These are phyloP conservation scores for Cettia cetti DNA, from an alignment of 2,113 vertebrate species.

Conservation along the genomic window DNA sequence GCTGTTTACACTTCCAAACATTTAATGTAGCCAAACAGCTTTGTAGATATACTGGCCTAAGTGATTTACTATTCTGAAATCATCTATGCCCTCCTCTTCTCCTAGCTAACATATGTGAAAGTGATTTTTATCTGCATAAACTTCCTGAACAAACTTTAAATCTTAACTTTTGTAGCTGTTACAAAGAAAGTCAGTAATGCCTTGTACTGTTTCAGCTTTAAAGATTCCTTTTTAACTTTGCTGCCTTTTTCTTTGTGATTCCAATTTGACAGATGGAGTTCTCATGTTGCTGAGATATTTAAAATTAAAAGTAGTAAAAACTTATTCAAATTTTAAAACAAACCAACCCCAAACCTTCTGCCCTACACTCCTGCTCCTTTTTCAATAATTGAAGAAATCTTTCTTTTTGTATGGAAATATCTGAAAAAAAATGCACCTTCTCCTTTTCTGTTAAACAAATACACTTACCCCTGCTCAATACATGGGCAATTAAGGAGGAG, in stretches of 20 bases:
- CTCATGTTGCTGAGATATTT: neutral
- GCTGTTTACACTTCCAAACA: neutral
- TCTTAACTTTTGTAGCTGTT: neutral
- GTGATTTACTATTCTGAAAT: neutral
- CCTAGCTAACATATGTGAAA: neutral
- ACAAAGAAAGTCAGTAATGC: neutral
- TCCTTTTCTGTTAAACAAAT: neutral
- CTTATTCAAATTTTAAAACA: neutral
- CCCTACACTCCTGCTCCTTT: neutral
- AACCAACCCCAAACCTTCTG: neutral
- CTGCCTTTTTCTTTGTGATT: neutral
- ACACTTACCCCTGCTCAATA: neutral
- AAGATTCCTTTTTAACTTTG: neutral
- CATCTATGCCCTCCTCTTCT: neutral
- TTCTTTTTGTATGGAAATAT: neutral
- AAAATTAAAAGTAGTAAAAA: neutral
- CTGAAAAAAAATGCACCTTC: neutral
- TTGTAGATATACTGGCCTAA: neutral
- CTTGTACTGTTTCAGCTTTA: neutral
- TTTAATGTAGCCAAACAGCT: neutral
- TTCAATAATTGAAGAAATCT: neutral
- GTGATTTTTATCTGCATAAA: neutral
- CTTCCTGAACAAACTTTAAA: neutral
- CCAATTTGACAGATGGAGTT: neutral
- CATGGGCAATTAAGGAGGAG: neutral